Percentiles rank a stretch among this genome's conserved stretches.
Evolutionary conservation across 2,888 invertebrate genomes (phyloP).

Genomic region (Eutolmus rufibarbis): DNA sequence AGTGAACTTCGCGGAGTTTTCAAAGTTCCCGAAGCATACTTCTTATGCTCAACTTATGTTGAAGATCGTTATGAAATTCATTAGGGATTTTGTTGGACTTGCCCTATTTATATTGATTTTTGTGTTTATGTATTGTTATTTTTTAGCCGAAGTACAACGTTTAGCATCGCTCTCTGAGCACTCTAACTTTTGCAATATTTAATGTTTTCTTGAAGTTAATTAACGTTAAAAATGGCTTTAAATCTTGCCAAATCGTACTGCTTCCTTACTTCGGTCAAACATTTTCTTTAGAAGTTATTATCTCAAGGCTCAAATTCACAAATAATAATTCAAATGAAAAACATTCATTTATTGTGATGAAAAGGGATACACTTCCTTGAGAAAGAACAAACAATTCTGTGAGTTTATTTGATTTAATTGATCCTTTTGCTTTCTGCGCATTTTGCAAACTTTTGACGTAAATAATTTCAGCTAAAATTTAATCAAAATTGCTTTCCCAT

Average conservation of each 20-base stretch:
- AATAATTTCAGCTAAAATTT: background rate
- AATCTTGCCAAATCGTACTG: background rate
- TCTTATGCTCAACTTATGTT: too few species aligned
- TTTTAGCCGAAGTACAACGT: too few species aligned
- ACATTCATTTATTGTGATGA: background rate
- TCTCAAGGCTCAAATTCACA: background rate
- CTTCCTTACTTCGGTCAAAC: background rate
- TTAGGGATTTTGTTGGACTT: too few species aligned
- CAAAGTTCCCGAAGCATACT: too few species aligned
- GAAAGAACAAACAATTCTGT: background rate
- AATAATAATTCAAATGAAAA: background rate
- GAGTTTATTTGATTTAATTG: background rate
- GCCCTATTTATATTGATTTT: too few species aligned
- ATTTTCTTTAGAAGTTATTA: background rate
- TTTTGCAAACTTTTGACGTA: background rate
- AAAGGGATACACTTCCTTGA: background rate
- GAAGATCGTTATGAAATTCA: too few species aligned
- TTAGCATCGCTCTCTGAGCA: too few species aligned
- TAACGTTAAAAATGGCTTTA: background rate
- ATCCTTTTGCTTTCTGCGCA: background rate
- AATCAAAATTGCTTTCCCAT: background rate
- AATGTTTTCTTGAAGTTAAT: background rate
- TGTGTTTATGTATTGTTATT: too few species aligned
- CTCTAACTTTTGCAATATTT: too few species aligned
- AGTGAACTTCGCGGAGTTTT: too few species aligned